phyloP scores from a whole-genome alignment of 2,113 vertebrate species.

The Oostethus manadensis region DNA sequence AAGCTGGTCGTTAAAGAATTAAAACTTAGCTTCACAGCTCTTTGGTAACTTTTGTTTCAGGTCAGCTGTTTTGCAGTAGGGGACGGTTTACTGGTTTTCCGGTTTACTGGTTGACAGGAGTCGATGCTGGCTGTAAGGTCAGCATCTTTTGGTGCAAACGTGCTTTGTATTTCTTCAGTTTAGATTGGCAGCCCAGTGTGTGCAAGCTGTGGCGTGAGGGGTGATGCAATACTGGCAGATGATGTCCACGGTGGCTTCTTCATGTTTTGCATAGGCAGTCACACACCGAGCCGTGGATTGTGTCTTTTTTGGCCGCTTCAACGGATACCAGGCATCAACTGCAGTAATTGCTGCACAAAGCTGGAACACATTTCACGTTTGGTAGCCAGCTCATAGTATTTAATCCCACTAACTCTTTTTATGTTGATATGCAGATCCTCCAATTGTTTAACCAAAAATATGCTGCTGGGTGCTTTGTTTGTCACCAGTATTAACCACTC shows the following conservation, averaged over 20 bases:
- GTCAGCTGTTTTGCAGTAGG: background rate
- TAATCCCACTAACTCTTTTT: too few species aligned
- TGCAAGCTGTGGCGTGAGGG: background rate
- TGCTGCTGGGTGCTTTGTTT: too few species aligned
- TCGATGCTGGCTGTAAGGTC: background rate
- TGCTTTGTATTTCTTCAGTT: background rate
- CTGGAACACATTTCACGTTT: conserved; percentile 1
- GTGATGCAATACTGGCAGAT: conserved; percentile 53
- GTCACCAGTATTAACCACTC: too few species aligned
- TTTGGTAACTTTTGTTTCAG: background rate
- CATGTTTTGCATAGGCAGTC: conserved; percentile 3
- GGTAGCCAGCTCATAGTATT: background rate
- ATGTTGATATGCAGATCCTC: too few species aligned
- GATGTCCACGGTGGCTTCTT: conserved; percentile 31
- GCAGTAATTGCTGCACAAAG: too few species aligned
- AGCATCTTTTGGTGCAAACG: background rate
- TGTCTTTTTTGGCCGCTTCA: conserved; percentile 19
- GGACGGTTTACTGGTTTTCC: too few species aligned
- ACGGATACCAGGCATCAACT: conserved; percentile 26
- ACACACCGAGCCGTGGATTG: conserved; percentile 26
- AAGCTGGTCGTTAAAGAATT: background rate
- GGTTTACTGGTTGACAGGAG: background rate
- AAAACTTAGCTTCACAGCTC: background rate
- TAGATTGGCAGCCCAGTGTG: background rate
- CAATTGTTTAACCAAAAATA: too few species aligned